These are phyloP conservation scores for Psittacus erithacus DNA, from an alignment of 2,113 vertebrate species.

Conservation along the genomic window DNA sequence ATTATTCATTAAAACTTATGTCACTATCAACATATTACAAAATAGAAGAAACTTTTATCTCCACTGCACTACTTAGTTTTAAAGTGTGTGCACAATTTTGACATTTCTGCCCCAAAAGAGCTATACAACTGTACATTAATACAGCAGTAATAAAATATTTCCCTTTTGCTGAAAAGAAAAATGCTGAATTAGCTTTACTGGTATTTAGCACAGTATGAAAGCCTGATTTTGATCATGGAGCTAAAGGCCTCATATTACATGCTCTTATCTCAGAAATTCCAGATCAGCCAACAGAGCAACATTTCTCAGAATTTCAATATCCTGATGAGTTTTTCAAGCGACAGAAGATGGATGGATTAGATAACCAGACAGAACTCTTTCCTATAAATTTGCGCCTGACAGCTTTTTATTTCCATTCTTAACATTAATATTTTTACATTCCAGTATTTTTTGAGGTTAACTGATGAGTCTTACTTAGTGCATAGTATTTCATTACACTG, in stretches of 20 bases:
- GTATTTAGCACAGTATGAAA: neutral
- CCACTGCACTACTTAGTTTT: neutral
- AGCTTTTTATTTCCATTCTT: neutral
- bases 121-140: neutral
- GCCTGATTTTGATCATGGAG: neutral
- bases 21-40: neutral
- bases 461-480: neutral
- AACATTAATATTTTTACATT: neutral
- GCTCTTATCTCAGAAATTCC: neutral
- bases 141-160: neutral
- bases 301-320: neutral
- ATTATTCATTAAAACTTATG: neutral
- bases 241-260: neutral
- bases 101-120: neutral
- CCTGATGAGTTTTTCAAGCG: neutral
- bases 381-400: neutral
- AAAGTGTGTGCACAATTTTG: neutral
- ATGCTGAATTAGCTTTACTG: neutral
- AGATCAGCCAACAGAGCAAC: neutral
- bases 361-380: neutral
- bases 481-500: neutral
- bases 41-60: neutral
- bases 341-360: neutral
- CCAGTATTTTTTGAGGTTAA: neutral
- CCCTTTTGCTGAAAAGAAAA: neutral